Conservation (phyloP, 2,888 invertebrate genomes). For the Augochlorella aurata region DNA sequence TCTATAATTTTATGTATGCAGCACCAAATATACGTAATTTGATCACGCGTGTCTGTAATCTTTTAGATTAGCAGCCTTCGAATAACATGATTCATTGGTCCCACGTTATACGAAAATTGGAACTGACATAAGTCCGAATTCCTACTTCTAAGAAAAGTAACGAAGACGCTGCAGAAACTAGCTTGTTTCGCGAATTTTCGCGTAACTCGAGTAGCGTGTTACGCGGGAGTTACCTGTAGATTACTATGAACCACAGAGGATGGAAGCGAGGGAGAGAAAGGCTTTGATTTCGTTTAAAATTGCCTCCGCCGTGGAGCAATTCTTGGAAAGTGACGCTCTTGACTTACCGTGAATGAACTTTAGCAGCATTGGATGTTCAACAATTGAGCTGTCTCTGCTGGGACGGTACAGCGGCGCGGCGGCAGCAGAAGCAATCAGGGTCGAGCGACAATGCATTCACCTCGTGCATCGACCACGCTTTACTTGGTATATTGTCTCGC, state of each 20-base stretch:
- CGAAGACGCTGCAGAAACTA: too few species aligned
- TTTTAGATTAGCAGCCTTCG: too few species aligned
- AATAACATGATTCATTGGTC: too few species aligned
- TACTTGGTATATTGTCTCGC: conserved; percentile 65
- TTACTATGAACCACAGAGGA: not conserved
- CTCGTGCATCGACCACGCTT: conserved; percentile 67
- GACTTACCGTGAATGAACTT: conserved; percentile 65
- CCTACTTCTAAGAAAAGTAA: too few species aligned
- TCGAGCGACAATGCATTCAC: conserved; percentile 75
- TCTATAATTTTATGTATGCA: too few species aligned
- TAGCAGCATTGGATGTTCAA: conserved; percentile 69
- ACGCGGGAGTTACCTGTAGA: too few species aligned
- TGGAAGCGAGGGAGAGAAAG: not conserved
- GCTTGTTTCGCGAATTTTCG: too few species aligned
- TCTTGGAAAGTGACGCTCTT: conserved; percentile 41
- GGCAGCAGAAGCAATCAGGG: conserved; percentile 74
- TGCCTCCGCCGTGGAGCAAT: not conserved
- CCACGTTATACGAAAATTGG: too few species aligned
- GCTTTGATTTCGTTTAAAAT: not conserved
- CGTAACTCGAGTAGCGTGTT: too few species aligned
- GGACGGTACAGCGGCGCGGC: conserved; percentile 33
- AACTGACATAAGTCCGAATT: too few species aligned
- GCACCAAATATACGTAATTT: too few species aligned
- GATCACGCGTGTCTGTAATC: too few species aligned
- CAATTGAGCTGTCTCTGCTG: conserved; percentile 78